Evolutionary conservation across 35 echinoderm and acorn worm species (phyloP), one percentile per base, ranked within the genome.

Genomic region (Chiridota heheva): DNA sequence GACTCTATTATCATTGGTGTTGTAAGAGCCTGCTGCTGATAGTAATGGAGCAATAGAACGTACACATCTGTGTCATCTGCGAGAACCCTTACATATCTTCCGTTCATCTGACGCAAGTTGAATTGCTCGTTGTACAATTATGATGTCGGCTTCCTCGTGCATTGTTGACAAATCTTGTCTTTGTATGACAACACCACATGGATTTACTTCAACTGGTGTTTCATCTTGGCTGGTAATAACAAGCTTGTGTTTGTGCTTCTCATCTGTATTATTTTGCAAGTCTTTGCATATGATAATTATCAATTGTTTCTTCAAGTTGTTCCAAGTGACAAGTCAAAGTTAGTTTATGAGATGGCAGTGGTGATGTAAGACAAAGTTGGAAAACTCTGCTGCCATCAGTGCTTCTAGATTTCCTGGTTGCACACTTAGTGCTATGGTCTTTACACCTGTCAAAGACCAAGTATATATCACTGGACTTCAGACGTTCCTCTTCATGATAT

Each of bases 231-330:
- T 69, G 30, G 82, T 85, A 4, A 85, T 42, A 3, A 85, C 69
- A 56, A 85, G 69, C 37, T 77, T 77, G 36, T 85, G 82, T 77
- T 32, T 18, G 64, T 64, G 33, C 56, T 44, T 31, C 37, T 44
- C 31, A 24, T 86, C 24, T n/a, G 22, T 35, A 57, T 75, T 43
- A 35, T 6, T 75, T 60, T 78, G 3, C 1, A 86, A 70, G 28
- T 76, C 46, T 22, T 40, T 60, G 51, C 33, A 60, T 78, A 77
- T 86, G 25, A 86, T 86, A 6, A 36, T 22, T 4, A 86, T 86
- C 47, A 86, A 42, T 46, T 86, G 82, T 47, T 65, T 86, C n/a
- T 86, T n/a, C n/a, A n/a, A n/a, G n/a, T n/a, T 86, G 82, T 86
- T 86, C 41, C 63, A 0, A 27, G 35, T 75, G 31, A 56, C 69